These are phyloP conservation scores for Aphidius ervi DNA, from an alignment of 1,140 invertebrate genomes.

Conservation along the genomic window DNA sequence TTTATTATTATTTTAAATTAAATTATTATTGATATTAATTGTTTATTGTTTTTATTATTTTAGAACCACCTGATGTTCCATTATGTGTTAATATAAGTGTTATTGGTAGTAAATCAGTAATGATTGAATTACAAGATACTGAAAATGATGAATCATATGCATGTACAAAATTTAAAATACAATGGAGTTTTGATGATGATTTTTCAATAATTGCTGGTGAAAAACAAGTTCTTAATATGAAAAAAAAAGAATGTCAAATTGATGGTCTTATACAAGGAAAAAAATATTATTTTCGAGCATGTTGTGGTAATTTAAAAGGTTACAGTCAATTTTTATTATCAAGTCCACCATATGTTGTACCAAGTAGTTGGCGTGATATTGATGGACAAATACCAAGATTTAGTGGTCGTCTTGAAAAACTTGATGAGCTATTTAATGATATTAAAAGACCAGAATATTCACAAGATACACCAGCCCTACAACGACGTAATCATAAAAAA, in stretches of 20 bases:
- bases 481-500: conserved; percentile 64
- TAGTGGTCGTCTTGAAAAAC: conserved; percentile 63
- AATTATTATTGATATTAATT: not conserved
- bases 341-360: conserved; percentile 76
- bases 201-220: conserved; percentile 75
- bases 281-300: conserved; percentile 81
- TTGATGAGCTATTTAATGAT: conserved; percentile 74
- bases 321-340: conserved; percentile 75
- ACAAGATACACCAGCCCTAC: conserved; percentile 57
- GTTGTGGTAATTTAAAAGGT: conserved; percentile 86
- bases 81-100: conserved; percentile 77
- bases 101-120: conserved; percentile 72
- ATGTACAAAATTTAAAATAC: conserved; percentile 86
- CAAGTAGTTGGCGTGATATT: conserved; percentile 87
- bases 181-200: conserved; percentile 81
- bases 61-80: conserved; percentile 75
- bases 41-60: conserved; percentile 47
- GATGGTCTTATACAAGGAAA: conserved; percentile 71
- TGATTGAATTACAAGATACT: conserved; percentile 67
- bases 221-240: conserved; percentile 70
- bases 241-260: conserved; percentile 55
- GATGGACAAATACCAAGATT: conserved; percentile 66
- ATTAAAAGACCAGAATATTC: conserved; percentile 61
- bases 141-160: conserved; percentile 65
- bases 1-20: too few species aligned